These are phyloP conservation scores for Scotopteryx bipunctaria DNA, from an alignment of 2,888 invertebrate species.

Conservation along the genomic window DNA sequence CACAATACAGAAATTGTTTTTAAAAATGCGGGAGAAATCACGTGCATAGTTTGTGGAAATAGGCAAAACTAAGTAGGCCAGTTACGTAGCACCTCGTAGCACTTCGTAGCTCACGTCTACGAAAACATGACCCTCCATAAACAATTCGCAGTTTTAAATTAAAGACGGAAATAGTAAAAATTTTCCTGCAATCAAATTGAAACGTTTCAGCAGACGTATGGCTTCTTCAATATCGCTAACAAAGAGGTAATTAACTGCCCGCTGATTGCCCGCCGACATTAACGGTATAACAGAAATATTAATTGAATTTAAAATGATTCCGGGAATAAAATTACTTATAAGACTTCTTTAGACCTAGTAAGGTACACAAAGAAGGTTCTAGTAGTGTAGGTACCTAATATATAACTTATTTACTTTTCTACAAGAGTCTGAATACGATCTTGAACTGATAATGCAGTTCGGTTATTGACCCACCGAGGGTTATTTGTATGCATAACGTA, in stretches of 20 bases:
- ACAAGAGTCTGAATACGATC: too few relatives aligned
- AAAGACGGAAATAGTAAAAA: background rate
- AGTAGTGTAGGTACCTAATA: too few relatives aligned
- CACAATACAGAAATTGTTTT: too few relatives aligned
- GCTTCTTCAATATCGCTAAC: constrained; percentile 19
- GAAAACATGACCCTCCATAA: constrained; percentile 12
- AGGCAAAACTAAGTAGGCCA: too few relatives aligned
- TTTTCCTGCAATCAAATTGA: constrained; percentile 9
- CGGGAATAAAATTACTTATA: too few relatives aligned
- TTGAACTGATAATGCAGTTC: background rate
- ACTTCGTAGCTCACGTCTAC: constrained; percentile 11
- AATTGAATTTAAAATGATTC: background rate
- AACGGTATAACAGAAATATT: constrained; percentile 2
- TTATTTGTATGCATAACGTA: background rate
- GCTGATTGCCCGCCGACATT: constrained; percentile 15
- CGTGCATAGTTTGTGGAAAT: too few relatives aligned
- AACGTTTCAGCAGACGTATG: background rate
- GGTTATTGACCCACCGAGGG: constrained; percentile 3
- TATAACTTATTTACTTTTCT: too few relatives aligned
- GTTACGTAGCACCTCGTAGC: constrained; percentile 4
- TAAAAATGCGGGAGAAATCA: too few relatives aligned
- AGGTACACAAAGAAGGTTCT: too few relatives aligned
- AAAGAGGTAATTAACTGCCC: constrained; percentile 10
- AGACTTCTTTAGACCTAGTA: background rate
- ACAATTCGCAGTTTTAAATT: background rate